Conservation (phyloP, 2,113 vertebrate species). For the Paramisgurnus dabryanus region DNA sequence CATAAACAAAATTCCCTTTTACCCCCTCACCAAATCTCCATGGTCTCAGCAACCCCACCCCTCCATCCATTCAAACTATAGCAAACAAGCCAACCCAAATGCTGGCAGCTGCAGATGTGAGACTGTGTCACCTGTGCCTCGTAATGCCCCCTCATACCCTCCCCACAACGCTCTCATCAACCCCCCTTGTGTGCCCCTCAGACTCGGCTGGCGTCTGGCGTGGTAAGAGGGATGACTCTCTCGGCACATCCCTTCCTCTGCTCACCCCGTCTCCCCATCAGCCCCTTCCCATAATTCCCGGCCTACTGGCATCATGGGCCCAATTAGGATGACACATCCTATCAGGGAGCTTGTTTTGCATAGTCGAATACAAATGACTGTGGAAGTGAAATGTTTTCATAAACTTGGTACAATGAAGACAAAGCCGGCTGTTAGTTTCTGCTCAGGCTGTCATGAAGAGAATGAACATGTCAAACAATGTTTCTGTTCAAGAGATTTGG, state of each 20-base stretch:
- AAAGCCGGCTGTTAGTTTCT: constrained; percentile 81
- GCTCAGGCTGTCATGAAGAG: constrained; percentile 82
- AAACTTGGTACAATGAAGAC: constrained; percentile 89
- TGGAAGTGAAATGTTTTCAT: constrained; percentile 89
- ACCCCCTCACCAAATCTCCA: constrained; percentile 53
- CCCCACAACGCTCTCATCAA: constrained; percentile 80
- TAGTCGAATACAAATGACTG: constrained; percentile 91
- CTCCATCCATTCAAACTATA: constrained; percentile 36
- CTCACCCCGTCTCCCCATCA: constrained; percentile 78
- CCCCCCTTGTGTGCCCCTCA: constrained; percentile 82
- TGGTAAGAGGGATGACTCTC: constrained; percentile 83
- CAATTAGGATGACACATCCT: constrained; percentile 94
- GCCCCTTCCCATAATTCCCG: constrained; percentile 86
- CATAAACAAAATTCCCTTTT: constrained; percentile 83
- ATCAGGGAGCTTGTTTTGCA: constrained; percentile 95
- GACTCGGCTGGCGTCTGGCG: constrained; percentile 79
- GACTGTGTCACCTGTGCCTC: constrained; percentile 87
- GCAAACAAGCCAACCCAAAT: constrained; percentile 49
- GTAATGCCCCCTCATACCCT: constrained; percentile 80
- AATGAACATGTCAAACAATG: constrained; percentile 91
- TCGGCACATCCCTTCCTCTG: constrained; percentile 81
- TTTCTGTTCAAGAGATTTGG: constrained; percentile 50
- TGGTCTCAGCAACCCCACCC: constrained; percentile 38
- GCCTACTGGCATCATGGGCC: constrained; percentile 91
- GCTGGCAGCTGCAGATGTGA: constrained; percentile 79